Conservation (phyloP, 2,888 invertebrate genomes). For the Merodon equestris region DNA sequence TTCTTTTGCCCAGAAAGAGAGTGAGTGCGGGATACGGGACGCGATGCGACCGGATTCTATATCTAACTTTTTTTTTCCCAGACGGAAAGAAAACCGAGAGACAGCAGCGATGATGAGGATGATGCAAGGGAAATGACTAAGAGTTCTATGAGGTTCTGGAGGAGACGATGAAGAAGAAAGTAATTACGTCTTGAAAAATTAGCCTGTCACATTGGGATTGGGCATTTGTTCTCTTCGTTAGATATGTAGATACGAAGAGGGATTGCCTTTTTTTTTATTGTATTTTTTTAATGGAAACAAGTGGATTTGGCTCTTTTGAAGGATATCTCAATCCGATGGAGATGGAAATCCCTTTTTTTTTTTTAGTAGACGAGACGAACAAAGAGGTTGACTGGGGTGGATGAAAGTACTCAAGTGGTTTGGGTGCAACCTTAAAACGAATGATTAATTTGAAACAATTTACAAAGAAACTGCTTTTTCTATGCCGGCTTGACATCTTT, state of each 20-base stretch:
- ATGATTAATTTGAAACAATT: slow-evolving; percentile 46
- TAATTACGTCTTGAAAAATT: slow-evolving; percentile 68
- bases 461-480: not conserved
- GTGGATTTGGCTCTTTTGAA: slow-evolving; percentile 37
- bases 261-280: slow-evolving; percentile 6
- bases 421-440: slow-evolving; percentile 29
- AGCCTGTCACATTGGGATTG: slow-evolving; percentile 65
- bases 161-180: slow-evolving; percentile 17
- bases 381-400: slow-evolving; percentile 27
- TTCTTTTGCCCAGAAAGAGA: too few species aligned
- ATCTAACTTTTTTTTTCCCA: slow-evolving; percentile 44
- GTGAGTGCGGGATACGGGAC: too few species aligned
- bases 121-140: slow-evolving; percentile 39
- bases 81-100: slow-evolving; percentile 14
- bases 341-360: slow-evolving; percentile 25
- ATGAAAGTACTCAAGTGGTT: slow-evolving; percentile 22
- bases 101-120: slow-evolving; percentile 38
- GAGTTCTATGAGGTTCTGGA: not conserved
- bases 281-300: slow-evolving; percentile 48
- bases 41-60: slow-evolving; percentile 22
- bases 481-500: too few species aligned
- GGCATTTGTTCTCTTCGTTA: slow-evolving; percentile 34
- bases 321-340: slow-evolving; percentile 57
- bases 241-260: slow-evolving; percentile 2
- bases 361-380: slow-evolving; percentile 15